A percentile compares a stretch with the other conserved stretches of the same genome.
Conservation (phyloP, 2,888 invertebrate genomes). For the Drosophila melanosoma region DNA sequence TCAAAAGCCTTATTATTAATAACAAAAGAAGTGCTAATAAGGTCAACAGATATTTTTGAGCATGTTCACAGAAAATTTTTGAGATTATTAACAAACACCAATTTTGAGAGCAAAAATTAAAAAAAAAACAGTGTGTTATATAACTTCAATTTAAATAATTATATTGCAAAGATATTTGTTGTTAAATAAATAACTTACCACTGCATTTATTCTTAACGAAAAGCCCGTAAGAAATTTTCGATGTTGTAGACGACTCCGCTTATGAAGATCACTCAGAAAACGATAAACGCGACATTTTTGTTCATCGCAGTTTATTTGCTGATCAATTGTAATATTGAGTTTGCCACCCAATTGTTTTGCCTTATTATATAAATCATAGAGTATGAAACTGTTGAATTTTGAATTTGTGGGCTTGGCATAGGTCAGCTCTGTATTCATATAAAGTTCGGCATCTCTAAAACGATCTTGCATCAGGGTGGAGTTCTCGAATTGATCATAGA, state of each 20-base stretch:
- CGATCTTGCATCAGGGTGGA: conserved; percentile 34
- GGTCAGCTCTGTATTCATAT: conserved; percentile 78
- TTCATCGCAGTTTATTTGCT: conserved; percentile 62
- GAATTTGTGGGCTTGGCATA: conserved; percentile 47
- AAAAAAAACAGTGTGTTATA: not conserved
- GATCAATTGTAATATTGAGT: conserved; percentile 80
- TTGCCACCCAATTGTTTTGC: conserved; percentile 79
- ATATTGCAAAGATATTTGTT: not conserved
- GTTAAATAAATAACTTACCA: conserved; percentile 65
- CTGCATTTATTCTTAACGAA: conserved; percentile 69
- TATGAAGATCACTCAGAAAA: conserved; percentile 70
- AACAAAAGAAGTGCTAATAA: not conserved
- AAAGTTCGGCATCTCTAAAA: conserved; percentile 70
- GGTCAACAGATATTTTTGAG: not conserved
- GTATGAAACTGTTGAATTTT: conserved; percentile 32
- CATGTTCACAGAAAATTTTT: not conserved
- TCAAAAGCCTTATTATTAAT: not conserved
- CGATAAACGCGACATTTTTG: conserved; percentile 49
- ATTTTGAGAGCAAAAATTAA: not conserved
- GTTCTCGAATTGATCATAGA: conserved; percentile 61
- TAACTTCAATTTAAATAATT: not conserved
- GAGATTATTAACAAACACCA: not conserved
- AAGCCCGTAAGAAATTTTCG: conserved; percentile 75
- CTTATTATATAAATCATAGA: conserved; percentile 83
- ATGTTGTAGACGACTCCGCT: conserved; percentile 68